Evolutionary conservation across 1,140 invertebrate species (phyloP).

Genomic region (Carposina sasakii): DNA sequence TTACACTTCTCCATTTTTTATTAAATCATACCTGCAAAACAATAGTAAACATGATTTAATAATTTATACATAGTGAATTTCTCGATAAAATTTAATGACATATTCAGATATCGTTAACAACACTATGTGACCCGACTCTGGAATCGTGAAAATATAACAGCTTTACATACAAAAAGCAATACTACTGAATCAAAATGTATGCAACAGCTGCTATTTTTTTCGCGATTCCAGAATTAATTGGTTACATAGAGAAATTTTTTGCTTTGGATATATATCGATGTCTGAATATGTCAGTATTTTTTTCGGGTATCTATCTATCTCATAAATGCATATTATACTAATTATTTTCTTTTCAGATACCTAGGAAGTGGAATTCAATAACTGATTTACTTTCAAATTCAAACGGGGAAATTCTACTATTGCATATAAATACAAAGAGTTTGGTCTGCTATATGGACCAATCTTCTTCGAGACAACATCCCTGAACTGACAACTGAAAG

Average conservation of each 20-base stretch:
- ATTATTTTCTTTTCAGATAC: slow-evolving; percentile 8
- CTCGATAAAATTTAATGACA: slow-evolving; percentile 9
- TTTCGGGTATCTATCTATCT: slow-evolving; percentile 4
- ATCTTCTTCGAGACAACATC: slow-evolving; percentile 3
- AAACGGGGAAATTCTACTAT: slow-evolving; percentile 8
- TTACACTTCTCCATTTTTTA: slow-evolving; percentile 10
- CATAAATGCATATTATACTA: slow-evolving; percentile 9
- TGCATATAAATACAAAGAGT: slow-evolving; percentile 7
- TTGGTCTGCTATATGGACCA: slow-evolving; percentile 8
- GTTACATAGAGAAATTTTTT: slow-evolving; percentile 4
- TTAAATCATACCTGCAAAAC: slow-evolving; percentile 11
- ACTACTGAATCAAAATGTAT: too few species aligned
- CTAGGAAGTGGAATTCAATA: slow-evolving; percentile 9
- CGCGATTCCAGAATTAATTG: background rate
- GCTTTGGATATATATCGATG: background rate
- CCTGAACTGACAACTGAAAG: slow-evolving; percentile 6
- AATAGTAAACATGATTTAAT: slow-evolving; percentile 8
- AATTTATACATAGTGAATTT: slow-evolving; percentile 8
- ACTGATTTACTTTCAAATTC: slow-evolving; percentile 9
- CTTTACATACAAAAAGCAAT: too few species aligned
- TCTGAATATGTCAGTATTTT: slow-evolving; percentile 6
- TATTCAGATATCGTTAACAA: too few species aligned
- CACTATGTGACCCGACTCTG: too few species aligned
- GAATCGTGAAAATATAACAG: too few species aligned
- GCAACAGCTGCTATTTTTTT: too few species aligned